Percentiles rank a stretch among this genome's conserved stretches.
phyloP scores from a whole-genome alignment of 2,888 invertebrate genomes.

The Cerceris rybyensis region DNA sequence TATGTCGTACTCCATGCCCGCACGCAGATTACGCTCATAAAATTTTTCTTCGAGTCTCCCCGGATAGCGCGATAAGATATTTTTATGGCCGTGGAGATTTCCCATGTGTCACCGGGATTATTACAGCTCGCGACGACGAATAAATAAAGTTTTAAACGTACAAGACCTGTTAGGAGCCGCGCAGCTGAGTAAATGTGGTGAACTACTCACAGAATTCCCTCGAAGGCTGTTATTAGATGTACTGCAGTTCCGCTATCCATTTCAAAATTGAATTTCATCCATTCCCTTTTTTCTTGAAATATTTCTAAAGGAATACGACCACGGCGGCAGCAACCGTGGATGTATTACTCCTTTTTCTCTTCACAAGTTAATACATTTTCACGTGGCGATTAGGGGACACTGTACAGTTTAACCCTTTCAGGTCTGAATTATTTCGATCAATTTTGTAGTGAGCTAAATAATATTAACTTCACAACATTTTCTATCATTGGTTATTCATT shows the following conservation, averaged over 20 bases:
- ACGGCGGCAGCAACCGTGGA: not conserved
- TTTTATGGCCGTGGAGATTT: conserved; percentile 51
- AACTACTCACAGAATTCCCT: conserved; percentile 23
- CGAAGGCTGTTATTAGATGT: conserved; percentile 18
- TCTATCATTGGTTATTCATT: no score
- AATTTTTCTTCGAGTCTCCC: conserved; percentile 38
- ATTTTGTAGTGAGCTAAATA: no score
- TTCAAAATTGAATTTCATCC: conserved; percentile 22
- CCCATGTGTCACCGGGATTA: conserved; percentile 53
- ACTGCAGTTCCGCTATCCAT: not conserved
- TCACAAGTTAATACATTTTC: not conserved
- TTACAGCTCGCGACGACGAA: conserved; percentile 38
- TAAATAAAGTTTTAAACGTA: conserved; percentile 51
- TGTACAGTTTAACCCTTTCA: no score
- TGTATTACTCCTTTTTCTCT: not conserved
- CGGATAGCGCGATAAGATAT: conserved; percentile 36
- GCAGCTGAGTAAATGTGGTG: conserved; percentile 9
- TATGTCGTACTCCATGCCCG: conserved; percentile 25
- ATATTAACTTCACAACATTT: no score
- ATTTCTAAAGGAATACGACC: not conserved
- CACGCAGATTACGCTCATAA: conserved; percentile 48
- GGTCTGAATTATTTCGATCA: no score
- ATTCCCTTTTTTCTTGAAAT: not conserved
- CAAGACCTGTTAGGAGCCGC: conserved; percentile 22
- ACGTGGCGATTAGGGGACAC: not conserved